Percentiles rank a stretch among this genome's conserved stretches.
These are phyloP conservation scores for Bhutanitis thaidina DNA, from an alignment of 2,888 invertebrate species.

Conservation along the genomic window DNA sequence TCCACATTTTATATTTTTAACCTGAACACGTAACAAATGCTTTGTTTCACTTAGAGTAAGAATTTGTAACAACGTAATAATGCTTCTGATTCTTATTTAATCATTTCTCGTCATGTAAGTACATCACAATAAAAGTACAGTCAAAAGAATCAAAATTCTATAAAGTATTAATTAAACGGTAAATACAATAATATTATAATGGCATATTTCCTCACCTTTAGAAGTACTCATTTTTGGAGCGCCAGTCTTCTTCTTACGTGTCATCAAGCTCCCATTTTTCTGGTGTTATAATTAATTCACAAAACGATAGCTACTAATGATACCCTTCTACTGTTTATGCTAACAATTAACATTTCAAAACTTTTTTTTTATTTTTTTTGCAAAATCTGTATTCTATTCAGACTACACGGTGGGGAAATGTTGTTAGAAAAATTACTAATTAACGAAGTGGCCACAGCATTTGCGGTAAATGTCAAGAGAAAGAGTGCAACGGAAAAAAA, in stretches of 20 bases:
- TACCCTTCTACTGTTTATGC: background rate
- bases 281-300: background rate
- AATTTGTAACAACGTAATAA: too few species aligned
- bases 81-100: too few species aligned
- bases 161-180: too few species aligned
- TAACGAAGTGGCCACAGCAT: constrained; percentile 49
- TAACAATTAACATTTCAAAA: constrained; percentile 9
- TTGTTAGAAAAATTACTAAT: constrained; percentile 40
- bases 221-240: constrained; percentile 15
- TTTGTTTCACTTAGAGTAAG: background rate
- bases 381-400: background rate
- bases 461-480: constrained; percentile 67
- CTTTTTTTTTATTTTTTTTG: background rate
- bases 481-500: constrained; percentile 68
- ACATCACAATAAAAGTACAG: too few species aligned
- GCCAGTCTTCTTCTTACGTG: constrained; percentile 5
- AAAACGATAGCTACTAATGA: background rate
- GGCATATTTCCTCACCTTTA: constrained; percentile 21
- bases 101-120: too few species aligned
- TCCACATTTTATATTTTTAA: constrained; percentile 7
- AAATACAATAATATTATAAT: too few species aligned
- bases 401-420: constrained; percentile 7
- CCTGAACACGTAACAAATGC: constrained; percentile 3
- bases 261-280: constrained; percentile 17
- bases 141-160: too few species aligned